Conservation (phyloP, 2,888 invertebrate genomes). For the Spilosoma lubricipeda region DNA sequence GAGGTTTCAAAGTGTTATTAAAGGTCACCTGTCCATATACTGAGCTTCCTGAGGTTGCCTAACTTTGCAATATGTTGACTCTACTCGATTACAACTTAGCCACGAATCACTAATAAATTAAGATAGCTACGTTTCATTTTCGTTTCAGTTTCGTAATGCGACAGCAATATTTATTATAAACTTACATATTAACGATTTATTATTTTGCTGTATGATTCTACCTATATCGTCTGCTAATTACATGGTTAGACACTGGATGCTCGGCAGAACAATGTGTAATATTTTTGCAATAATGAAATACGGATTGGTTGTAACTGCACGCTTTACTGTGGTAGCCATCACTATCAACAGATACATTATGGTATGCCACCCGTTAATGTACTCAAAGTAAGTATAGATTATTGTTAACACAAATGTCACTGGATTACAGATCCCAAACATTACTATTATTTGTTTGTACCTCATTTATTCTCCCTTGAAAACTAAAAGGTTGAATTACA, state of each 20-base stretch:
- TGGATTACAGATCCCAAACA: no score
- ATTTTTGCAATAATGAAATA: constrained; percentile 92
- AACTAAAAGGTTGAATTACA: no score
- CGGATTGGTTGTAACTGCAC: constrained; percentile 90
- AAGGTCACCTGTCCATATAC: no score
- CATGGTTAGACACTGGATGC: constrained; percentile 89
- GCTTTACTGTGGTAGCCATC: constrained; percentile 92
- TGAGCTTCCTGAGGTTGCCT: no score
- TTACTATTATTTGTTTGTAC: neutral
- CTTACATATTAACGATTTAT: constrained; percentile 91
- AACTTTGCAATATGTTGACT: no score
- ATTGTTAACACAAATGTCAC: no score
- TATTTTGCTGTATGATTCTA: constrained; percentile 93
- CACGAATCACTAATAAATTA: no score
- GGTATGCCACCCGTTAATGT: constrained; percentile 91
- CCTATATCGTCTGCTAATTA: constrained; percentile 92
- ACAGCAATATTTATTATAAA: constrained; percentile 95
- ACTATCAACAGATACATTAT: constrained; percentile 94
- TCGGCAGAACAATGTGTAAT: constrained; percentile 89
- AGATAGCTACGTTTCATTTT: neutral
- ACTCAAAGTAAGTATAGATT: constrained; percentile 87
- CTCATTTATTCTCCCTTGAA: neutral
- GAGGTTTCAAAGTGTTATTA: no score
- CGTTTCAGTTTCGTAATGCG: constrained; percentile 90
- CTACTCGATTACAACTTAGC: no score